phyloP scores from a whole-genome alignment of 2,797 vertebrate genomes.

The Clarias fuscus region DNA sequence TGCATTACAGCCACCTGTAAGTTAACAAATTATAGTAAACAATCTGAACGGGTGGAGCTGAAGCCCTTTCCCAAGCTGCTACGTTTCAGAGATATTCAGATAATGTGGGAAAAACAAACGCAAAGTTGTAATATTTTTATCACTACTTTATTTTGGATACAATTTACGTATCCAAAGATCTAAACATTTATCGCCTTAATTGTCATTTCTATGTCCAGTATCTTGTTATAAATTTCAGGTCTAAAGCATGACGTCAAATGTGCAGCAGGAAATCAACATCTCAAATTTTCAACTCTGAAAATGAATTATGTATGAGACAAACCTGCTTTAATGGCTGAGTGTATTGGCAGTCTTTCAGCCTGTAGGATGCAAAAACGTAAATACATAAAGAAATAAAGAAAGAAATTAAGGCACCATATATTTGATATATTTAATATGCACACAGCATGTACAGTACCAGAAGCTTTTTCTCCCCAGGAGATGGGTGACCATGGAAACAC shows the following conservation, averaged over 20 bases:
- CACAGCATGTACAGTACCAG: conserved; percentile 12
- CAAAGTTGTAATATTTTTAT: background rate
- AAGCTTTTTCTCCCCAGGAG: conserved; percentile 34
- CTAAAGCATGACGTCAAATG: background rate
- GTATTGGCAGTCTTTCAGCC: background rate
- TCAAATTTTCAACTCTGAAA: background rate
- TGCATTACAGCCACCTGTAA: too few relatives aligned
- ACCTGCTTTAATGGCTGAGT: background rate
- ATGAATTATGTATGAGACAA: background rate
- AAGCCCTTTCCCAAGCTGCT: background rate
- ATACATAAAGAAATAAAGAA: background rate
- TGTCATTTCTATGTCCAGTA: background rate
- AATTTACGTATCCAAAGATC: background rate
- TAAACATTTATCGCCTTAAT: background rate
- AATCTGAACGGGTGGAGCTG: background rate
- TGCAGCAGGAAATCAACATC: background rate
- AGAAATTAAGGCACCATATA: conserved; percentile 39
- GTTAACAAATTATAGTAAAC: background rate
- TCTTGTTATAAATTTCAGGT: background rate
- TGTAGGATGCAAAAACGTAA: background rate
- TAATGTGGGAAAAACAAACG: background rate
- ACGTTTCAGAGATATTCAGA: background rate
- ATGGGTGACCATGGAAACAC: conserved; percentile 54
- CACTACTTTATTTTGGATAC: background rate
- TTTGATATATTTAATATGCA: conserved; percentile 46